Evolutionary conservation across 2,113 vertebrate genomes (phyloP), one percentile per base, ranked within the genome.

Genomic region (Leuciscus idus): DNA sequence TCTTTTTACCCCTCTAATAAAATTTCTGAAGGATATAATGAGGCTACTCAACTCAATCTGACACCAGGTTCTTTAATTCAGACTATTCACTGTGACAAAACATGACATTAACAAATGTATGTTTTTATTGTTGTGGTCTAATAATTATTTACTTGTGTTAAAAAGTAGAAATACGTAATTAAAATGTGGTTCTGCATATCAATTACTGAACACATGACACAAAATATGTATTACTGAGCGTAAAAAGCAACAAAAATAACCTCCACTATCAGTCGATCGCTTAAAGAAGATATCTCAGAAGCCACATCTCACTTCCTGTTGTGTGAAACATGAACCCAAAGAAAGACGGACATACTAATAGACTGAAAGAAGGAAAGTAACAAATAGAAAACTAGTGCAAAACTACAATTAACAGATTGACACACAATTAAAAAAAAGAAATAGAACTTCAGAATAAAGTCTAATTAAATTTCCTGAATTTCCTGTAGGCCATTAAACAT

Each of bases 1-100:
- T 52, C 28, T 61, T 72, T 80, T 86, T 74, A 70, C 36, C 33
- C 9, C 17, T 43, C 70, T 74, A 83, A 89, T 88, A 73, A 87
- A 84, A 87, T 88, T 85, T 86, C 83, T 6, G 0, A 84, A 33
- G 17, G 70, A 4, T 43, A 30, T 12, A 12, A 70, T 68, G 6
- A 19, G 6, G 39, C 17, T 12, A 46, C 1, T 23, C 59, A 48
- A 83, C 78, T 85, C 50, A 43, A 59, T 12, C 66, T 57, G 43
- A 68, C 80, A 12, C 46, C 36, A 30, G 39, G 43, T 13, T 76
- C 4, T 28, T 19, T 0, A 39, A 12, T 50, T 70, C 43, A 75
- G 36, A 19, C 21, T 46, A 17, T 61, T 30, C 36, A 72, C 0
- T 12, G 21, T 12, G 2, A 43, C 23, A 61, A 9, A 72, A 72